Conservation (phyloP, 2,113 vertebrate species). For the Castor canadensis region DNA sequence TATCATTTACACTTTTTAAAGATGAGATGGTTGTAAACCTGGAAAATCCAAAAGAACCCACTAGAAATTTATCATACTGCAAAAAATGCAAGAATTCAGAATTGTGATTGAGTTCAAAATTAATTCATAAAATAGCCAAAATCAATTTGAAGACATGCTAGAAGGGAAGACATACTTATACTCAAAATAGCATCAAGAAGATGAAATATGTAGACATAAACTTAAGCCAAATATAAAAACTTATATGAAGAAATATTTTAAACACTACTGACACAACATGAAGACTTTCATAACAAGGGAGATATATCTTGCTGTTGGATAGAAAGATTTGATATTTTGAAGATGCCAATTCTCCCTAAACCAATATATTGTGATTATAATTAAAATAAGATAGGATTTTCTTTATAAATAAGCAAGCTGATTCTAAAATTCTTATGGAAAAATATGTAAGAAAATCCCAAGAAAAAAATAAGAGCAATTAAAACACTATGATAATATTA, state of each 20-base stretch:
- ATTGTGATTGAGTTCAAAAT: background rate
- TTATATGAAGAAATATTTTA: background rate
- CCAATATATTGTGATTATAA: background rate
- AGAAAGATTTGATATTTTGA: background rate
- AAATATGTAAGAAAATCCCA: background rate
- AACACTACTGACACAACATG: background rate
- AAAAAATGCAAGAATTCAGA: background rate
- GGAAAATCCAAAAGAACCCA: background rate
- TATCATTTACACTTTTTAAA: background rate
- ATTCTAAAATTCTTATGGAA: constrained; percentile 12
- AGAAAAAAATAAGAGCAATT: background rate
- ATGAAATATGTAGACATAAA: background rate
- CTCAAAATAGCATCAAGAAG: background rate
- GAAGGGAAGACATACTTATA: background rate
- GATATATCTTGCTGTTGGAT: background rate
- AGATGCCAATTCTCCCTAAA: background rate
- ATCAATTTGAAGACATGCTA: background rate
- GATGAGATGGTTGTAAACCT: background rate
- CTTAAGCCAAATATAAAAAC: background rate
- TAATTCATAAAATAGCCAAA: background rate
- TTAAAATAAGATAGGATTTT: background rate
- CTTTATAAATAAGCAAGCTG: background rate
- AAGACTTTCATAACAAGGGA: constrained; percentile 7
- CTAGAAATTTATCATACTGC: background rate
- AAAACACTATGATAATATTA: background rate